Conservation (phyloP, 2,113 vertebrate species). For the Butorides virescens region DNA sequence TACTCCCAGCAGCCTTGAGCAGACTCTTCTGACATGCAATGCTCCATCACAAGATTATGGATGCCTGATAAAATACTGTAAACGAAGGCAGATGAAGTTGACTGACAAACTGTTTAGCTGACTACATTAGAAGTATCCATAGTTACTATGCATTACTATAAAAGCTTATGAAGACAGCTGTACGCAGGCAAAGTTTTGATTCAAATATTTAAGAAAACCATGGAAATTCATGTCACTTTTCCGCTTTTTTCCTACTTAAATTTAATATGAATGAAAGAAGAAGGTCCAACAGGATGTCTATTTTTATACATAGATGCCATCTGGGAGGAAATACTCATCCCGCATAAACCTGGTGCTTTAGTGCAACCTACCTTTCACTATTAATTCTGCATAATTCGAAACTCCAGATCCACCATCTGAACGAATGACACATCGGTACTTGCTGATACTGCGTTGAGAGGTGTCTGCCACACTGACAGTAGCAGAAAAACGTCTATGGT, state of each 20-base stretch:
- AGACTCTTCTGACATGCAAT: not conserved
- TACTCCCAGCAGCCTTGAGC: not conserved
- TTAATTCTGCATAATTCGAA: slow-evolving; percentile 95
- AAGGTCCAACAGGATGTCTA: accelerated
- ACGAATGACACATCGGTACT: slow-evolving; percentile 94
- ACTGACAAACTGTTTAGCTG: not conserved
- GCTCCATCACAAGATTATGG: not conserved
- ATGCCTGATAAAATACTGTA: not conserved
- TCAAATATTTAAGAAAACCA: not conserved
- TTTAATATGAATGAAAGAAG: not conserved
- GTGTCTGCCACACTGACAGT: slow-evolving; percentile 93
- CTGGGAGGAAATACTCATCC: not conserved
- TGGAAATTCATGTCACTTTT: not conserved
- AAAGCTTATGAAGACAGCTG: not conserved
- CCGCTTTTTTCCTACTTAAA: not conserved
- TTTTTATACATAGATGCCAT: not conserved
- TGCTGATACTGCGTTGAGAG: slow-evolving; percentile 89
- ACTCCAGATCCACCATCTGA: slow-evolving; percentile 93
- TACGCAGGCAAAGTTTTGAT: not conserved
- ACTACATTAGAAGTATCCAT: not conserved
- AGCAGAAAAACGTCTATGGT: slow-evolving; percentile 92
- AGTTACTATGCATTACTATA: not conserved
- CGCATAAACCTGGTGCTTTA: not conserved
- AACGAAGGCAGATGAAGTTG: not conserved
- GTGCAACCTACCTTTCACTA: slow-evolving; percentile 89